Evolutionary conservation across 2,888 invertebrate species (phyloP).

Genomic region (Nomada ferruginata): DNA sequence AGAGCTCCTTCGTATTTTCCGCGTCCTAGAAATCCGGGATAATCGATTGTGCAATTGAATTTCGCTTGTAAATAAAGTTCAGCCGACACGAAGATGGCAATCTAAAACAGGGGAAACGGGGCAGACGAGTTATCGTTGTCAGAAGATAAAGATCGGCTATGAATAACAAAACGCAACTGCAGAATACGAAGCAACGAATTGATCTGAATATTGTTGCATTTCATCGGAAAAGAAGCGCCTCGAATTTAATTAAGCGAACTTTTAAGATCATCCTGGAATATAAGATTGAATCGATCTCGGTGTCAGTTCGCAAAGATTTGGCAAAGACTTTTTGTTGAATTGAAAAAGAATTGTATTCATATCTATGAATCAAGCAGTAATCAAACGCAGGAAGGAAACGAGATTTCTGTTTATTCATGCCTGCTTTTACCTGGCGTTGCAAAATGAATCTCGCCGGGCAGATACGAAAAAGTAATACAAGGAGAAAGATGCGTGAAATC

Average conservation of each 20-base stretch:
- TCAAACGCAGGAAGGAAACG: no score
- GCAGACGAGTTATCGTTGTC: conserved; percentile 11
- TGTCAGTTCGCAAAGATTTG: no score
- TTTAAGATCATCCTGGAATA: conserved; percentile 7
- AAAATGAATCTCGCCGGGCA: neutral
- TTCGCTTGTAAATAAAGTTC: conserved; percentile 29
- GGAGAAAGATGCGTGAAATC: conserved; percentile 8
- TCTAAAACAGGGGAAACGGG: conserved; percentile 13
- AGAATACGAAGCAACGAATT: neutral
- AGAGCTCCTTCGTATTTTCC: conserved; percentile 5
- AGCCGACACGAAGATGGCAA: neutral
- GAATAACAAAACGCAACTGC: neutral
- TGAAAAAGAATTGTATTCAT: no score
- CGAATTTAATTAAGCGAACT: neutral
- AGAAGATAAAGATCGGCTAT: conserved; percentile 8
- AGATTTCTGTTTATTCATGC: neutral
- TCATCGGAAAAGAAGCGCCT: neutral
- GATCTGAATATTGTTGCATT: neutral
- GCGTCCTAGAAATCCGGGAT: conserved; percentile 26
- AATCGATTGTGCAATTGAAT: conserved; percentile 26
- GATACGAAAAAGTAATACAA: neutral
- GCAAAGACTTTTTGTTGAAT: no score
- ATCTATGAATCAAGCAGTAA: no score
- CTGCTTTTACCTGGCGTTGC: neutral
- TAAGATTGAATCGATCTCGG: neutral